Base-by-base conservation (phyloP, 2,797 vertebrate genomes). In the Muscicapa comitata region DNA sequence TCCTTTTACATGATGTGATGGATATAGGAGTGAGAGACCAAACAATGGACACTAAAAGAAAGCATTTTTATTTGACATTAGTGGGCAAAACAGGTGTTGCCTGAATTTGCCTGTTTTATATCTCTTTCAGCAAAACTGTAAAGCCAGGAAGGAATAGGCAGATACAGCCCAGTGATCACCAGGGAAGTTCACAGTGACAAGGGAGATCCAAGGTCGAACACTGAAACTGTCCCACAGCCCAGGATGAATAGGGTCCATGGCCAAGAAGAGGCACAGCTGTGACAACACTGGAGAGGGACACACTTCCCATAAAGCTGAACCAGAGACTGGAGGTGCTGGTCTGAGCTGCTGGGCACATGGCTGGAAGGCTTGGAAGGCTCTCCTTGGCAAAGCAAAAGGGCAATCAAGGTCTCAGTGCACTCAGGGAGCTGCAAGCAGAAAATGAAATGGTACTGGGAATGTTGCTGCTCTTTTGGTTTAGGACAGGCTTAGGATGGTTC, bases 281-380 rank as follows among this genome's bases (percentile, higher is more conserved):
- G 17, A 37, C n/a, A 51, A 2, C 13, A 4, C 57, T 61, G 21
- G 38, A 42, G 33, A 19, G 6, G 6, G 20, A 13, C 57, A 33
- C 9, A 66, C 6, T 15, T 50, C 3, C n/a, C 11, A 17, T 1
- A 0, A 0, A 26, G 10, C 35, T 81, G 73, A 45, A 40, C 5
- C 17, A 51, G 26, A n/a, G 24, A 17, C 12, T 62, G 43, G 53
- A 23, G 3, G 3, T 53, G 28, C 13, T 53, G 28, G 14, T 72
- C 23, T 54, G 61, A 13, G 28, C 13, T 74, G 25, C 26, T 1
- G 1, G 16, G 6, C 23, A 17, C 35, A 6, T 0, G 3, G 14
- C 38, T 35, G 28, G 24, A 29, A 33, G 11, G 10, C 29, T 62
- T 76, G 50, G 33, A 59, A 1, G 13, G 26, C 45, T 7, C 5